Percentiles rank a stretch among this genome's conserved stretches.
phyloP scores from a whole-genome alignment of 2,113 vertebrate species.

The Brachyhypopomus gauderio region DNA sequence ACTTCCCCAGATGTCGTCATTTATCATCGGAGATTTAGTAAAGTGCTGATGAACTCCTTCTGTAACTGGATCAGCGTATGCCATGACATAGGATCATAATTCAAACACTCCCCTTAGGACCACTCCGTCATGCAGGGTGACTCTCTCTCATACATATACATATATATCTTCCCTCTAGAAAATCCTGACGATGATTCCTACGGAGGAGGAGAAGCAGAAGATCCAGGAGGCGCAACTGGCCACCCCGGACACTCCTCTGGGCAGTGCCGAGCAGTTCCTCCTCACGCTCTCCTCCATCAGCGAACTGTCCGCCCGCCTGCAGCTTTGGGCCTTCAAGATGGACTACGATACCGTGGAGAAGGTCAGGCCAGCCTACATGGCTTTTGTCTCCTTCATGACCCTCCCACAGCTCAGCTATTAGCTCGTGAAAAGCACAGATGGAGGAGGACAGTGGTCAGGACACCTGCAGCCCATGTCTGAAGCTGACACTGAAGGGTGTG shows the following conservation, averaged over 20 bases:
- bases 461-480: too few relatives aligned
- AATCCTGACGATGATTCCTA: slow-evolving; percentile 98
- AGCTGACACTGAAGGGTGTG: too few relatives aligned
- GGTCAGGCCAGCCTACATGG: slow-evolving; percentile 69
- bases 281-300: slow-evolving; percentile 95
- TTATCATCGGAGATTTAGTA: slow-evolving; percentile 30
- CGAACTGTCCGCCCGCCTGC: slow-evolving; percentile 90
- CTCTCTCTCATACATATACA: neutral
- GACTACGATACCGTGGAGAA: slow-evolving; percentile 96
- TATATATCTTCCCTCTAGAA: slow-evolving; percentile 74
- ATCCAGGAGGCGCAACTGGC: slow-evolving; percentile 96
- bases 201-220: slow-evolving; percentile 95
- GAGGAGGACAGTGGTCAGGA: neutral
- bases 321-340: slow-evolving; percentile 99
- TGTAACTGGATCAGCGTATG: neutral
- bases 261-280: slow-evolving; percentile 94
- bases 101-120: slow-evolving; percentile 9
- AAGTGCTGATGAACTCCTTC: slow-evolving; percentile 8
- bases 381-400: neutral
- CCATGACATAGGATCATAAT: slow-evolving; percentile 4
- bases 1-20: slow-evolving; percentile 28
- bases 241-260: slow-evolving; percentile 89
- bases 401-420: neutral
- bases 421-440: neutral
- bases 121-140: neutral